Conservation (phyloP, 2,113 vertebrate genomes). For the Callaeas wilsoni region DNA sequence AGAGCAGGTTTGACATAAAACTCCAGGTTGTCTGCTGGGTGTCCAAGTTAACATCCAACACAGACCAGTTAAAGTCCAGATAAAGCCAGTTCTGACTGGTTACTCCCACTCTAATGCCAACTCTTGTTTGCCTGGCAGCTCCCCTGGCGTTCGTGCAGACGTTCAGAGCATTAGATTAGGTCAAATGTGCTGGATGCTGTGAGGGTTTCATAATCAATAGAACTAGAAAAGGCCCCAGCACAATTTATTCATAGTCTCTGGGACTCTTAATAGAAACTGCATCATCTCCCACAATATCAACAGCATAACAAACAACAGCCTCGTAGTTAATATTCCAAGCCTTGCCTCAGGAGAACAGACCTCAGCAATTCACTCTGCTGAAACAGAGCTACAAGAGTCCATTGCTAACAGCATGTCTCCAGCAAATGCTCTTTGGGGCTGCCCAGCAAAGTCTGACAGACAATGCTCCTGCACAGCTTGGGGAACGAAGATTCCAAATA, state of each 20-base stretch:
- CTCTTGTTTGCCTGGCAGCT: background rate
- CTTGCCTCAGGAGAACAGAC: background rate
- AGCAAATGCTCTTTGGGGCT: background rate
- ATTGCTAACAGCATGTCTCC: background rate
- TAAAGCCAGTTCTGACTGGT: background rate
- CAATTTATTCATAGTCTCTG: background rate
- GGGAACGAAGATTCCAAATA: background rate
- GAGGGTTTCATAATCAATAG: background rate
- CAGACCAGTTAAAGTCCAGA: background rate
- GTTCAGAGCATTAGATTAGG: background rate
- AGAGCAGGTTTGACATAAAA: background rate
- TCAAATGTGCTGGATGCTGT: background rate
- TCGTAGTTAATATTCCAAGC: background rate
- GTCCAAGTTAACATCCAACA: background rate
- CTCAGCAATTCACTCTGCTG: background rate
- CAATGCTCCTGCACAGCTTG: background rate
- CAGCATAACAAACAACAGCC: background rate
- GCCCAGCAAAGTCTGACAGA: background rate
- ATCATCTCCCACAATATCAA: background rate
- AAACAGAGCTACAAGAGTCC: background rate
- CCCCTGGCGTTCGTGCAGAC: background rate
- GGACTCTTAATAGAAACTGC: background rate
- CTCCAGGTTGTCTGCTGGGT: background rate
- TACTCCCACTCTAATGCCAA: background rate
- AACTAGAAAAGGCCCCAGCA: background rate